A percentile compares a stretch with the other conserved stretches of the same genome.
These are phyloP conservation scores for Scyliorhinus canicula DNA, from an alignment of 2,797 vertebrate genomes.

Conservation along the genomic window DNA sequence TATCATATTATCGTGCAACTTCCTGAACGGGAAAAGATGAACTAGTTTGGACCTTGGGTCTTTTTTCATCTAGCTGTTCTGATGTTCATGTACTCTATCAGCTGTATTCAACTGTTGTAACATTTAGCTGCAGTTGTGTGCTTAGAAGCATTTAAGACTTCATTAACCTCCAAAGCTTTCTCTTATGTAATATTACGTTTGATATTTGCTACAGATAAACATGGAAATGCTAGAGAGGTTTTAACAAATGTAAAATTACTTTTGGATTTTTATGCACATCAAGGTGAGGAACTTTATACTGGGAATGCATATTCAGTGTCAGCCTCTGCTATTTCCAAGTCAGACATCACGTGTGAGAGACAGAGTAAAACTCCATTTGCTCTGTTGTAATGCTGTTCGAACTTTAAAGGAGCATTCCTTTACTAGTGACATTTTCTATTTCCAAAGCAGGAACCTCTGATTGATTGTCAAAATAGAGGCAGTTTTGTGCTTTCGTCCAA, in stretches of 20 bases:
- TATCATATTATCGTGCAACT: neutral
- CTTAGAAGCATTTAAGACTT: neutral
- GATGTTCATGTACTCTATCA: neutral
- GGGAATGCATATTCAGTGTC: neutral
- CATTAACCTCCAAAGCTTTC: neutral
- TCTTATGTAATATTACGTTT: neutral
- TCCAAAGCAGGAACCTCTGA: neutral
- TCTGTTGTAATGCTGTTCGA: neutral
- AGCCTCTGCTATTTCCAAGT: neutral
- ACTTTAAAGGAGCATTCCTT: neutral
- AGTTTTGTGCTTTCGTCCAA: neutral
- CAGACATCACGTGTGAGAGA: neutral
- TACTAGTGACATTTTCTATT: neutral
- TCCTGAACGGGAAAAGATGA: neutral
- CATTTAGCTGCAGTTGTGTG: neutral
- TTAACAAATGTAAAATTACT: neutral
- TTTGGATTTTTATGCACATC: neutral
- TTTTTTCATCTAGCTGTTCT: neutral
- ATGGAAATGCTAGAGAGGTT: no score
- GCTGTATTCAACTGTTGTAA: neutral
- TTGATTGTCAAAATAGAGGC: neutral
- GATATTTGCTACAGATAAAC: neutral
- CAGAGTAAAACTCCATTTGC: conserved; percentile 25
- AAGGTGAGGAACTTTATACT: neutral
- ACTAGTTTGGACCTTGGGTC: neutral